phyloP scores from a whole-genome alignment of 2,888 invertebrate species.

The Dusona sp. region DNA sequence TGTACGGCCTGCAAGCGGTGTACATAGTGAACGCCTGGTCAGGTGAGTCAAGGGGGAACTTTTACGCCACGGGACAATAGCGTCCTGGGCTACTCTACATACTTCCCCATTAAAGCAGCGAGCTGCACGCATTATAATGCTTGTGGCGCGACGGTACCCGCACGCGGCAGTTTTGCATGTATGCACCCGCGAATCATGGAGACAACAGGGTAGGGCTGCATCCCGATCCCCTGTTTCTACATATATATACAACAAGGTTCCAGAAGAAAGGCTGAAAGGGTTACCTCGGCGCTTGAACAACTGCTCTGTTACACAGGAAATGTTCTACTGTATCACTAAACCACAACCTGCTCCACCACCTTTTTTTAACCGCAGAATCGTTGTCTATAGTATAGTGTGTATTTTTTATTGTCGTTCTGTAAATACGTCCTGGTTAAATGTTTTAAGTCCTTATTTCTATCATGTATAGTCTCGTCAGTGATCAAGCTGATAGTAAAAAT shows the following conservation, averaged over 20 bases:
- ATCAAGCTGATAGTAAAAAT: background rate
- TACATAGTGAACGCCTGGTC: conserved; percentile 69
- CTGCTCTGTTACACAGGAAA: conserved; percentile 29
- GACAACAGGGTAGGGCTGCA: conserved; percentile 56
- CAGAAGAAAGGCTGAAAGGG: conserved; percentile 42
- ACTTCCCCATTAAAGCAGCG: conserved; percentile 81
- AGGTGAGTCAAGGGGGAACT: conserved; percentile 75
- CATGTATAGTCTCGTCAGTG: background rate
- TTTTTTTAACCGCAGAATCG: conserved; percentile 43
- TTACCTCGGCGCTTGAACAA: conserved; percentile 46
- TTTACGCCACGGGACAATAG: conserved; percentile 78
- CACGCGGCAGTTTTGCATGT: conserved; percentile 58
- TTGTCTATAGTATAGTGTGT: conserved; percentile 47
- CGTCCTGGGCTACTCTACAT: conserved; percentile 80
- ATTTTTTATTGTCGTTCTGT: conserved; percentile 29
- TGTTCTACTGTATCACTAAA: conserved; percentile 46
- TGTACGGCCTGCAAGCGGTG: conserved; percentile 36
- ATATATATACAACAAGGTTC: conserved; percentile 22
- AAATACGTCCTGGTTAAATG: background rate
- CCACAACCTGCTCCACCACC: conserved; percentile 59
- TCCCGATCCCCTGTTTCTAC: conserved; percentile 28
- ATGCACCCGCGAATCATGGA: conserved; percentile 62
- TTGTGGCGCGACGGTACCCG: conserved; percentile 60
- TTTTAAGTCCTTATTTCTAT: background rate
- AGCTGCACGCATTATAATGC: conserved; percentile 80